Evolutionary conservation across 1,140 invertebrate species (phyloP), one percentile per base, ranked within the genome.

Genomic region (Muscidifurax raptorellus): DNA sequence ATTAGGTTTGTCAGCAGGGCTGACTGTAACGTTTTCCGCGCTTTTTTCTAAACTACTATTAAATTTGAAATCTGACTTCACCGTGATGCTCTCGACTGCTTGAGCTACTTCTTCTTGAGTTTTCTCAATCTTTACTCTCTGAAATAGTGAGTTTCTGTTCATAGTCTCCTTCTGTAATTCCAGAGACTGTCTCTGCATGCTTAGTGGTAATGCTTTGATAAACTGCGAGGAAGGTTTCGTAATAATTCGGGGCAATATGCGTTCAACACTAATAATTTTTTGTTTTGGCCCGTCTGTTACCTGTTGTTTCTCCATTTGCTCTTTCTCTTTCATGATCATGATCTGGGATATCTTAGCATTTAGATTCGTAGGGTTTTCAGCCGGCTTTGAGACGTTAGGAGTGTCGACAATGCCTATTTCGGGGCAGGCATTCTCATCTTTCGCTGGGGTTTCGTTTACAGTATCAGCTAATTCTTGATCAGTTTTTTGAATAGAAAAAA

Each of bases 351-450:
- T 77, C 28, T 77, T 85, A 1, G 52, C 28, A 44, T 77, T 74
- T 1, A 85, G 18, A 36, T 85, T 85, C 0, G 64, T 80, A 18
- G 83, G 83, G 36, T 28, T 67, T n/a, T 85, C 83, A n/a, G 9
- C 22, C 22, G 66, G 32, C 64, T 77, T 81, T 52, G 74, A 69
- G 12, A 77, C 44, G 52, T 67, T 81, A 13, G 83, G 78, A 25
- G 83, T 76, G 3, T 85, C 83, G n/a, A 59, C 27, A 32, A 85
- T 85, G 6, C 40, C 71, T 9, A 10, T 12, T 27, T 85, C 84
- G 0, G n/a, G 15, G 44, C 13, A 28, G 4, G 3, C 1, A 13
- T 72, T 85, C 6, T 85, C 79, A 44, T 78, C 52, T 25, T 82
- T 85, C 6, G 30, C 66, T 27, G 84, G 75, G 9, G 64, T 82